Base-by-base conservation (phyloP, 2,797 vertebrate species). In the Benthosema pterotum region DNA sequence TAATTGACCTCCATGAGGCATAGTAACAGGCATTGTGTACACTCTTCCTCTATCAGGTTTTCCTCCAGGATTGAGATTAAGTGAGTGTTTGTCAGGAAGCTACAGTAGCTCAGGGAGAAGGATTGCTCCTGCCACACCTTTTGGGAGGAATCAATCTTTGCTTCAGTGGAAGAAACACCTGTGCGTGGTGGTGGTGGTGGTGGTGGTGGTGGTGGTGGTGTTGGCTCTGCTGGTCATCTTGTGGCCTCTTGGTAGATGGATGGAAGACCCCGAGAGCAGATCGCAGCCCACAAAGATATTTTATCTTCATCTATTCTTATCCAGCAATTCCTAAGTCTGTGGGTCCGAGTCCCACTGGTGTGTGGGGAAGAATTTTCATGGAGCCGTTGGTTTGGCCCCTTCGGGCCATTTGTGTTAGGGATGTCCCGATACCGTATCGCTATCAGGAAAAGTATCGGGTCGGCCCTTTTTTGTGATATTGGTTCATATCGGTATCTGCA, bases 71-170 rank as follows among this genome's bases (percentile, higher is more conserved):
- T 62, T 53, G 63, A 82, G 74, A 77, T 74, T 42, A 71, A 79
- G 67, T 66, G 47, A 38, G 57, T 58, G 66, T 72, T 72, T 59
- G 45, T 75, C 76, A 69, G 65, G 60, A 72, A 77, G 60, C n/a
- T n/a, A n/a, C n/a, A n/a, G 22, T 67, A 76, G 72, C 67, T 74
- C 63, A 60, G 74, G 4, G 22, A 22, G 51, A 69, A 79, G 61
- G 45, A 38, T 63, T 57, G 58, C 15, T 2, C 32, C 47, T 49
- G 65, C 68, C 48, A 52, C 2, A 60, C 45, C 72, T 59, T n/a
- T 13, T 50, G 53, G 71, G 62, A 72, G 55, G 61, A 79, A 79
- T 70, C 38, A 64, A 55, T 76, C 50, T 63, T n/a, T 61, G 62
- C 69, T 71, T 70, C 54, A 22, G 50, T 70, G 49, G 7, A 52